These are phyloP conservation scores for Aspidapion aeneum DNA, from an alignment of 2,888 invertebrate species.

Conservation along the genomic window DNA sequence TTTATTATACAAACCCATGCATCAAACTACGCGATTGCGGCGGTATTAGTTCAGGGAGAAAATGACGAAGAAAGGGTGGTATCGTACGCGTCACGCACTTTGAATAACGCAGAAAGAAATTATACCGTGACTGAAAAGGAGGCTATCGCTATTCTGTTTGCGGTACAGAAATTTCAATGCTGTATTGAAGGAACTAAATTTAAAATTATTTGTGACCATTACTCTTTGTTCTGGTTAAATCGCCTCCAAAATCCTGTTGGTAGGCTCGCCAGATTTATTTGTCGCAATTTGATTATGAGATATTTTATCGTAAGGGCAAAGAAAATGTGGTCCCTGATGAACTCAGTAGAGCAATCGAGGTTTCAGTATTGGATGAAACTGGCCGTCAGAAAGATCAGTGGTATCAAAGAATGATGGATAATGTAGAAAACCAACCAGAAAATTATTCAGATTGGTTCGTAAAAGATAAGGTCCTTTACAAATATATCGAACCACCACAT, in stretches of 20 bases:
- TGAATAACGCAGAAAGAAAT: not conserved
- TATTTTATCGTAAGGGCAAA: not conserved
- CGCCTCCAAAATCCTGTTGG: not conserved
- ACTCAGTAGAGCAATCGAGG: too few relatives aligned
- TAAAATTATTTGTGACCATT: not conserved
- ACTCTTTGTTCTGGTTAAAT: not conserved
- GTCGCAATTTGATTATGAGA: not conserved
- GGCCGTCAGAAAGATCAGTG: not conserved
- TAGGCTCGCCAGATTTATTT: not conserved
- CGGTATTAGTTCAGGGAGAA: not conserved
- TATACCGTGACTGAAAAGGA: not conserved
- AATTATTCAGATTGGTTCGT: not conserved
- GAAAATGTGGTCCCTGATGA: not conserved
- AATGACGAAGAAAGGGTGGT: not conserved
- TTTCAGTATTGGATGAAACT: not conserved
- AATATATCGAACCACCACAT: not conserved
- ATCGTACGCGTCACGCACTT: not conserved
- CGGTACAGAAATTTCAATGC: not conserved
- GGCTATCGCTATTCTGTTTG: not conserved
- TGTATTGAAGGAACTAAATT: not conserved
- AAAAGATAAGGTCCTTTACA: not conserved
- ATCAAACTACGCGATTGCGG: not conserved
- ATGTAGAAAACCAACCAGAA: not conserved
- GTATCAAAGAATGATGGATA: not conserved
- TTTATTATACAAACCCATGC: not conserved